These are phyloP conservation scores for Plestiodon gilberti DNA, from an alignment of 2,113 vertebrate genomes.

Conservation along the genomic window DNA sequence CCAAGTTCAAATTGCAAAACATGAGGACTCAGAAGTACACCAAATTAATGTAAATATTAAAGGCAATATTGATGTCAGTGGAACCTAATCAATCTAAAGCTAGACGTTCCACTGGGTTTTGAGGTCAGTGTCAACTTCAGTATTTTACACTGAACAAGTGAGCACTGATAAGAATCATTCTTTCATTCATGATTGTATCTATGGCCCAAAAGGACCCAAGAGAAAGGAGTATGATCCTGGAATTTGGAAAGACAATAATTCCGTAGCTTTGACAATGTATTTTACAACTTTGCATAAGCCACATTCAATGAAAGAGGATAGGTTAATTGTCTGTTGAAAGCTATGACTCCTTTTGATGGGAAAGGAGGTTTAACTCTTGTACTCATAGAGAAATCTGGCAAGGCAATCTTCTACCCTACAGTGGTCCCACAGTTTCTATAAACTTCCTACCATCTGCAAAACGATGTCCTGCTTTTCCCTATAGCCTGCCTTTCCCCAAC, in stretches of 20 bases:
- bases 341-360: neutral
- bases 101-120: neutral
- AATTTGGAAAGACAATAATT: neutral
- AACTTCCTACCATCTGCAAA: accelerated
- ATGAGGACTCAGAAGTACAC: neutral
- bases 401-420: neutral
- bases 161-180: neutral
- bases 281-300: neutral
- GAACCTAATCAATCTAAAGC: too few species aligned
- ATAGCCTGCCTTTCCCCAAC: neutral
- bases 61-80: neutral
- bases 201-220: neutral
- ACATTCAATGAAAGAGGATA: neutral
- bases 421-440: neutral
- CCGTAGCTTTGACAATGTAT: neutral
- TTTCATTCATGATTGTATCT: neutral
- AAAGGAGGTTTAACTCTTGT: neutral
- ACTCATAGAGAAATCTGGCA: neutral
- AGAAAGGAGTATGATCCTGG: neutral
- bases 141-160: neutral
- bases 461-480: accelerated
- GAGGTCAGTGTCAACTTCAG: neutral
- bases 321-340: accelerated
- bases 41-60: neutral
- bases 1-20: neutral